A percentile compares a stretch with the other conserved stretches of the same genome.
These are phyloP conservation scores for Notolabrus celidotus DNA, from an alignment of 2,797 vertebrate genomes.

Conservation along the genomic window DNA sequence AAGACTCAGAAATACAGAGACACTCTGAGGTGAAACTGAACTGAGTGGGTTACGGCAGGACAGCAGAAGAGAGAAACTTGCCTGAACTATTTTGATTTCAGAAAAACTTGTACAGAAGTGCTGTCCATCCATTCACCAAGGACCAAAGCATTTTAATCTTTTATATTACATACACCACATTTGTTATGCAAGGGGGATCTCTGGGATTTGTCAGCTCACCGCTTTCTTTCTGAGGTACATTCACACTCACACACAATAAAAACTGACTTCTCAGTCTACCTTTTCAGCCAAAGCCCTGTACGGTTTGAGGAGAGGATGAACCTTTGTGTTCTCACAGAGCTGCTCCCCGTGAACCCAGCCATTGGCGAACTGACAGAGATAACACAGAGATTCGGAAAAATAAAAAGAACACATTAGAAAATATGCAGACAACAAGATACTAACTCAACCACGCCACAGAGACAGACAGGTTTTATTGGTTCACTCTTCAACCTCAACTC, in stretches of 20 bases:
- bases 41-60: not conserved
- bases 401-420: constrained; percentile 7
- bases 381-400: constrained; percentile 37
- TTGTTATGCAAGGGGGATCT: constrained; percentile 27
- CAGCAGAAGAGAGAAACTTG: constrained; percentile 1
- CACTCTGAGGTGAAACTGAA: constrained; percentile 1
- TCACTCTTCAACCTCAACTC: constrained; percentile 14
- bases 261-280: constrained; percentile 77
- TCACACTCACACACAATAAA: constrained; percentile 1
- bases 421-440: constrained; percentile 21
- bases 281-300: constrained; percentile 95
- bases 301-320: constrained; percentile 95
- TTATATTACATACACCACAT: constrained; percentile 40
- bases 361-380: constrained; percentile 88
- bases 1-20: constrained; percentile 21
- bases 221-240: constrained; percentile 20
- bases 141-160: constrained; percentile 49
- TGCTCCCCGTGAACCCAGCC: constrained; percentile 97
- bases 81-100: constrained; percentile 14
- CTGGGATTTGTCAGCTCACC: constrained; percentile 36
- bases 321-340: constrained; percentile 91
- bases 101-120: constrained; percentile 21
- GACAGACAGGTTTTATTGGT: constrained; percentile 29
- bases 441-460: constrained; percentile 16
- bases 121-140: constrained; percentile 6